Evolutionary conservation across 2,113 vertebrate genomes (phyloP), one percentile per base, ranked within the genome.

Genomic region (Poecilia latipinna): DNA sequence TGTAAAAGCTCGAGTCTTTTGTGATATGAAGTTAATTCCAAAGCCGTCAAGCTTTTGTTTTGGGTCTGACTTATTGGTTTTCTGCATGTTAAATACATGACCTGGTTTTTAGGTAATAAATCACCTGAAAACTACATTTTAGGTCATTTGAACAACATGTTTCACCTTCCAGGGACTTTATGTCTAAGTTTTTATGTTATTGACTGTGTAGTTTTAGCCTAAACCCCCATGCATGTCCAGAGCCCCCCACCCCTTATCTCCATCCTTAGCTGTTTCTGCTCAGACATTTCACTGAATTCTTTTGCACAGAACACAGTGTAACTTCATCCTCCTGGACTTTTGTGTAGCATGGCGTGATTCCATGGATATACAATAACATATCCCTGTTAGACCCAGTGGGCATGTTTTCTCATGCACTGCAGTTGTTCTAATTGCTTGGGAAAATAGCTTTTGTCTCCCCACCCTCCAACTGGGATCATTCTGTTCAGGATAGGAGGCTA

Each of bases 381-480:
- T 83, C 74, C 70, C 29, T 39, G 28, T 17, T 33, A 62, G 60
- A 67, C 44, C 57, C 72, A 81, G 77, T 2, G 42, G 78, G 42
- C 64, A 77, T 68, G 48, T 33, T 12, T 81, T 72, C 74, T 68
- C 70, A 75, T 78, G 64, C 67, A 54, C 78, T 63, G 44, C 83
- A 84, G 72, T 82, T 74, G 57, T 64, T 82, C 60, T 75, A 70
- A 80, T 75, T 82, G 33, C 83, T 84, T 89, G 80, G 76, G 85
- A 80, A 86, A 90, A 82, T 84, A 85, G 75, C 69, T 85, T 82
- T 77, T 8, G 61, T 62, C 68, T 81, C 82, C 80, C 77, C 72
- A 75, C 80, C 86, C 83, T 85, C 26, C 24, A 17, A 31, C 66
- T 87, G 85, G 86, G 87, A 65, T 84, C 82, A 87, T 68, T 79